Conservation (phyloP, 2,113 vertebrate species). For the Zeus faber region DNA sequence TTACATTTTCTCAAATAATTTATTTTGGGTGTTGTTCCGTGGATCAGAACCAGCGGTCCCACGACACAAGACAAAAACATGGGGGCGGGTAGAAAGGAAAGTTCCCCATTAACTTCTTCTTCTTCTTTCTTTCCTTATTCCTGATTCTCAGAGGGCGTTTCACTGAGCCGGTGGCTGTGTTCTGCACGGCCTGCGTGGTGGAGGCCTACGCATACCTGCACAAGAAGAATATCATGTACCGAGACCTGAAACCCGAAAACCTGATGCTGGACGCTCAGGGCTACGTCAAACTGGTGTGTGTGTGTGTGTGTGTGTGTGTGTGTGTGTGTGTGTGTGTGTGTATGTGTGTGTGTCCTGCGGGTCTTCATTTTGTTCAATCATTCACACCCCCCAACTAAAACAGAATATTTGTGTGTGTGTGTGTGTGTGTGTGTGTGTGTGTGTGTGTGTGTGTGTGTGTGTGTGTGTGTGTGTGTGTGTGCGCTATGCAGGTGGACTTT, state of each 20-base stretch:
- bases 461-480: neutral
- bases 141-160: slow-evolving; percentile 71
- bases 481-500: slow-evolving; percentile 76
- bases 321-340: neutral
- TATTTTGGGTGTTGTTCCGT: no score
- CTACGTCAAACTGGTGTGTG: slow-evolving; percentile 78
- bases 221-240: slow-evolving; percentile 77
- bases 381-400: no score
- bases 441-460: slow-evolving; percentile 1
- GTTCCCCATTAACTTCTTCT: neutral
- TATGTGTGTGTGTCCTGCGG: neutral
- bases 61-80: no score
- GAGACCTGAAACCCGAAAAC: slow-evolving; percentile 86
- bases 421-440: neutral
- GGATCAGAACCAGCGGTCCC: no score
- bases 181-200: slow-evolving; percentile 80
- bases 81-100: neutral
- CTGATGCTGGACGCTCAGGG: slow-evolving; percentile 78
- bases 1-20: no score
- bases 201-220: slow-evolving; percentile 82
- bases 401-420: neutral
- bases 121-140: neutral
- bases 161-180: slow-evolving; percentile 70
- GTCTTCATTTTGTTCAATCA: no score
- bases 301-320: neutral